Evolutionary conservation across 2,888 invertebrate genomes (phyloP), one percentile per base, ranked within the genome.

Genomic region (Phengaris alcon): DNA sequence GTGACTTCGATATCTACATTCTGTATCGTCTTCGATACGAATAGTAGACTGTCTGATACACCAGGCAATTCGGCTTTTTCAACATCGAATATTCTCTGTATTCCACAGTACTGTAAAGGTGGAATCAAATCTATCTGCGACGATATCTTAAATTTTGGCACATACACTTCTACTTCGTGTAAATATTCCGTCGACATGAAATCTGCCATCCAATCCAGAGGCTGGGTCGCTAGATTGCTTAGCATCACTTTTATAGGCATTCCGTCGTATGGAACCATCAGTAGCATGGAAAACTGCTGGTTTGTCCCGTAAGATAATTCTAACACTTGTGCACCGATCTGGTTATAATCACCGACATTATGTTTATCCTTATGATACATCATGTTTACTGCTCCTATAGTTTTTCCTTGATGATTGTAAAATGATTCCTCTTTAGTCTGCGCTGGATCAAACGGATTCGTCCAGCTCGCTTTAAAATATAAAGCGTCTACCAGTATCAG

Each of bases 401-500:
- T 83, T 76, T 88, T 90, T 6, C 94, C 94, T 79, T 94, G 90
- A 7, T 94, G 94, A 81, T 95, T 93, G 79, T 94, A 95, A 82
- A 96, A 96, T 0, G 90, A 82, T 80, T 94, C 94, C 12, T 84
- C 81, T 64, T 84, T 91, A 0, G 96, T 96, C 12, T 91, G 88
- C 0, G 94, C 89, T 0, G 84, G 82, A 79, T 96, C 95, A 79
- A 96, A 96, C 0, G 95, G 95, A 59, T 90, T 85, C 75, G 94
- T 94, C 97, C 97, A 97, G 78, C 94, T 93, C 0, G 96, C 96
- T 88, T 96, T 96, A 83, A 97, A 97, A 83, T 94, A 96, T 15
- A 96, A 87, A 0, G 95, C 95, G 75, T 96, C 96, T 0, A 95
- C 91, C 80, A 97, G 84, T 54, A 96, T 93, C 84, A 96, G 89